Evolutionary conservation across 2,797 vertebrate species (phyloP).

Genomic region (Rhabdophis nuchalis): DNA sequence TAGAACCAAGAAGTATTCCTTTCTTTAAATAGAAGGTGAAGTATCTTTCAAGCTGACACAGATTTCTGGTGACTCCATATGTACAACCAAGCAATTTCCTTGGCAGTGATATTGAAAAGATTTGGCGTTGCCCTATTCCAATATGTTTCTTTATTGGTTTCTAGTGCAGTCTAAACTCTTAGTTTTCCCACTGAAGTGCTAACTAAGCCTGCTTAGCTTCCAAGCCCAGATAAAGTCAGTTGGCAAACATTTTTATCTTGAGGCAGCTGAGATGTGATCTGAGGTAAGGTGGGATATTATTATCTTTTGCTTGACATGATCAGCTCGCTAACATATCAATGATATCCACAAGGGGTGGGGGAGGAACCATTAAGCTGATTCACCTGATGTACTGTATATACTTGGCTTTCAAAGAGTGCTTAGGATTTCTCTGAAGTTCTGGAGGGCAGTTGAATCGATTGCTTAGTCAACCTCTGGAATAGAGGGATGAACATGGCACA

Average conservation of each 20-base stretch:
- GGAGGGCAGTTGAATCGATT: neutral
- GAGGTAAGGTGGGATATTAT: neutral
- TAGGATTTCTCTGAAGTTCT: neutral
- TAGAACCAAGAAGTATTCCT: constrained; percentile 17
- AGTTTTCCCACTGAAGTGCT: neutral
- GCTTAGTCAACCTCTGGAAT: neutral
- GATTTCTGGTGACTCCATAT: neutral
- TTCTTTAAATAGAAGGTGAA: neutral
- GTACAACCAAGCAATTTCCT: neutral
- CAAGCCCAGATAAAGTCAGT: neutral
- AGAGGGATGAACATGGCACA: neutral
- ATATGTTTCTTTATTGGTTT: neutral
- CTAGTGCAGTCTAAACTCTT: neutral
- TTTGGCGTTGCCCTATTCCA: neutral
- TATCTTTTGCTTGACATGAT: neutral
- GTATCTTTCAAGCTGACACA: neutral
- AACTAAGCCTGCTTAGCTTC: neutral
- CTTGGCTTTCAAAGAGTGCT: neutral
- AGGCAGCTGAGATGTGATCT: neutral
- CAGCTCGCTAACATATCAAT: neutral
- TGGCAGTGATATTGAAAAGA: neutral
- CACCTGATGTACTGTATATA: neutral
- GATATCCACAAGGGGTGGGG: neutral
- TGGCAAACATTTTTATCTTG: neutral
- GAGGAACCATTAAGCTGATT: neutral